These are phyloP conservation scores for Stictonetta naevosa DNA, from an alignment of 2,113 vertebrate species.

Conservation along the genomic window DNA sequence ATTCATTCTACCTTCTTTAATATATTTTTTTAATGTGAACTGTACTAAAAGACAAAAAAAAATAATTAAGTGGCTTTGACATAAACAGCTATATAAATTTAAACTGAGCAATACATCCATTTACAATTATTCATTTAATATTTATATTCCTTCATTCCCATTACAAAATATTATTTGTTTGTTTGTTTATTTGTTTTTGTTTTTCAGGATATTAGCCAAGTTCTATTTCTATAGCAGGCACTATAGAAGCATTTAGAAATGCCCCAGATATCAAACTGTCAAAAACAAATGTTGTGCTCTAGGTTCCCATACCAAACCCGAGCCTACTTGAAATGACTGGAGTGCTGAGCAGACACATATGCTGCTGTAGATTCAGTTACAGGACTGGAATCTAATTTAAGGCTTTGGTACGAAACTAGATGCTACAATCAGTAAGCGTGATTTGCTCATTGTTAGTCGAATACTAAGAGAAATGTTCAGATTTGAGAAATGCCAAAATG, in stretches of 20 bases:
- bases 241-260: not conserved
- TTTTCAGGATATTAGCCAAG: not conserved
- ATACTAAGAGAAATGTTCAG: not conserved
- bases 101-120: not conserved
- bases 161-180: not conserved
- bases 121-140: not conserved
- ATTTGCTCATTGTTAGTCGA: not conserved
- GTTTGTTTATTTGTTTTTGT: not conserved
- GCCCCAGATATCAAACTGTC: not conserved
- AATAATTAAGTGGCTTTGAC: not conserved
- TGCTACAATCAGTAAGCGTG: not conserved
- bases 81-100: not conserved
- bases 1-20: not conserved
- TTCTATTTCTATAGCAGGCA: not conserved
- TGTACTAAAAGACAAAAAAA: slow-evolving; percentile 1
- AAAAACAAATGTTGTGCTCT: not conserved
- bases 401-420: not conserved
- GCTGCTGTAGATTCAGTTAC: not conserved
- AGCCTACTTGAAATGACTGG: not conserved
- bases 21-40: not conserved
- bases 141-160: not conserved
- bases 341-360: not conserved
- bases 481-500: slow-evolving; percentile 5
- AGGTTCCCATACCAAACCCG: not conserved
- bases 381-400: not conserved